Evolutionary conservation across 2,888 invertebrate species (phyloP), one percentile per base, ranked within the genome.

Genomic region (Acheta domesticus): DNA sequence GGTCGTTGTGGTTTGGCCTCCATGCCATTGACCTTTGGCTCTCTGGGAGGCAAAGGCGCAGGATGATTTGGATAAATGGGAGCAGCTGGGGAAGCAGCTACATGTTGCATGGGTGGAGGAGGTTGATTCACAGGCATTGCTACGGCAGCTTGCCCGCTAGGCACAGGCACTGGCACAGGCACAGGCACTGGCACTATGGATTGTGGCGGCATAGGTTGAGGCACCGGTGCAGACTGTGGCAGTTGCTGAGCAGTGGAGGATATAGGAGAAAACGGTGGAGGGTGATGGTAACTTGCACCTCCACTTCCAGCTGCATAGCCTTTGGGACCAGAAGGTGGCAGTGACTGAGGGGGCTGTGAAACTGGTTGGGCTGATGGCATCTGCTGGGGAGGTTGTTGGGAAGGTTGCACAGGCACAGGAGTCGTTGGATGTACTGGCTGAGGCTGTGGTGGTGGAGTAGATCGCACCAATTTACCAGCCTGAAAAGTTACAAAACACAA

Each of bases 391-490:
- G 78, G 78, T 74, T 77, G 82, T 48, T 77, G 82, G 48, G 78
- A 82, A 74, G 79, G 80, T 76, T 83, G 84, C 20, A 84, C 80
- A 75, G 86, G 86, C 48, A 81, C 82, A 73, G 81, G 83, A 77
- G 84, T 85, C 20, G 84, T 84, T 75, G 85, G 84, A 80, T 85
- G 85, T 20, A 85, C 83, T 21, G 85, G 80, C 19, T 84, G 82
- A 75, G 85, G 87, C 82, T 87, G 85, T 36, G 90, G 89, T 12
- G 91, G 89, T 74, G 91, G 90, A 2, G 90, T 90, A 80, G 90
- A 89, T 74, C 93, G 91, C 83, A 93, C 90, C 80, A 93, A 85
- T 86, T 93, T 93, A 77, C 92, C 92, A 74, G 90, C 87, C 86
- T 91, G 86, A 12, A 49, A 20, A 62, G 12, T 62, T 21, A 77